Conservation (phyloP, 2,797 vertebrate species). For the Taenioides sp. region DNA sequence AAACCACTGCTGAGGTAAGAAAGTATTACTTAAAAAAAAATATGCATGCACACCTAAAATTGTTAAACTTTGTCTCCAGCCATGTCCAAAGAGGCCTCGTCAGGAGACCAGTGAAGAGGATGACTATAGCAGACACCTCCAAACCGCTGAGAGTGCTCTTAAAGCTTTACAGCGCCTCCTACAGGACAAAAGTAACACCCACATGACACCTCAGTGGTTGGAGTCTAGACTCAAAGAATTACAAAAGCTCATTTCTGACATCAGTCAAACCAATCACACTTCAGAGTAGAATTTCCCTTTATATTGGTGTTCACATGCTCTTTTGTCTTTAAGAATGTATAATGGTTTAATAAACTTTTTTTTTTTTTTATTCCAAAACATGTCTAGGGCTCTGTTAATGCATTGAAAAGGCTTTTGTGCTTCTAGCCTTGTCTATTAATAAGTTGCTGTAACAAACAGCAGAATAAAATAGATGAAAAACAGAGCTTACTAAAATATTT, state of each 20-base stretch:
- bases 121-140: slow-evolving; percentile 79
- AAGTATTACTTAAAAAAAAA: slow-evolving; percentile 5
- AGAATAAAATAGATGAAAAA: neutral
- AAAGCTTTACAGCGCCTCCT: slow-evolving; percentile 77
- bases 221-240: slow-evolving; percentile 76
- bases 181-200: slow-evolving; percentile 2
- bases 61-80: slow-evolving; percentile 67
- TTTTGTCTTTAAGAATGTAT: neutral
- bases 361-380: slow-evolving; percentile 1
- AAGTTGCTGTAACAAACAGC: neutral
- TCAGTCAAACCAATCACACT: slow-evolving; percentile 39
- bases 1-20: slow-evolving; percentile 53
- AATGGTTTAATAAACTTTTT: slow-evolving; percentile 57
- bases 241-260: slow-evolving; percentile 68
- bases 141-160: slow-evolving; percentile 78
- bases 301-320: neutral
- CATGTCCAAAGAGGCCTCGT: slow-evolving; percentile 82
- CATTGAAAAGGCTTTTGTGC: too few species aligned
- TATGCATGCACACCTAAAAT: too few species aligned
- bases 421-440: neutral
- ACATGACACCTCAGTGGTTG: slow-evolving; percentile 79
- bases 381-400: neutral
- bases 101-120: slow-evolving; percentile 74
- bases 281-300: neutral
- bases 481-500: slow-evolving; percentile 64